Conservation (phyloP, 2,888 invertebrate species). For the Dasysyrphus tricinctus region DNA sequence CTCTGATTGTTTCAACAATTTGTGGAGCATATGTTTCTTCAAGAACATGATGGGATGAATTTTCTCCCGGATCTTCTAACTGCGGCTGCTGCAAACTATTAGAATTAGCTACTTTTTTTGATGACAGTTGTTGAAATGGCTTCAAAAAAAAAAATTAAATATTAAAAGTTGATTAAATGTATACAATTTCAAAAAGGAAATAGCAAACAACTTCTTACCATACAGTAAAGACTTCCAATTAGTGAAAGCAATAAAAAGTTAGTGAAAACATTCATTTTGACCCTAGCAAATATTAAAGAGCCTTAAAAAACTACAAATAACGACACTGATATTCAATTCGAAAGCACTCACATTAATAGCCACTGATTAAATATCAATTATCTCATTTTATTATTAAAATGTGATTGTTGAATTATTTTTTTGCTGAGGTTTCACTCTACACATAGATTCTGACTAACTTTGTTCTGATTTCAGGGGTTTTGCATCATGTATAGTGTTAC, state of each 20-base stretch:
- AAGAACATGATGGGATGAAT: slow-evolving; percentile 8
- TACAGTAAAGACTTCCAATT: not conserved
- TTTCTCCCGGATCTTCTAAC: not conserved
- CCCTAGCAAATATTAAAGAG: not conserved
- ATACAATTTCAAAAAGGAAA: not conserved
- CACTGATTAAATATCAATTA: not conserved
- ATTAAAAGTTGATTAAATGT: not conserved
- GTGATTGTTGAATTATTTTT: not conserved
- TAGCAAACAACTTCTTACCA: slow-evolving; percentile 9
- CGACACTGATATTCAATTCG: too few species aligned
- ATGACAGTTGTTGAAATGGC: not conserved
- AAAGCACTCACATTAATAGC: not conserved
- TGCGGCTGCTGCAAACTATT: not conserved
- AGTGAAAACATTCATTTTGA: not conserved
- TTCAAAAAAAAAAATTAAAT: not conserved
- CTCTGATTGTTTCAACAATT: slow-evolving; percentile 15
- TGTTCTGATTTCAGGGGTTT: not conserved
- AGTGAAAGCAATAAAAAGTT: not conserved
- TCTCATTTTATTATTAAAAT: not conserved
- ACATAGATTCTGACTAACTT: not conserved
- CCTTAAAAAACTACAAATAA: not conserved
- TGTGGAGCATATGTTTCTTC: not conserved
- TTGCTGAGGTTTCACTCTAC: not conserved
- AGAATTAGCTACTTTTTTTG: not conserved
- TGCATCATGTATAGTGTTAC: not conserved